These are phyloP conservation scores for Bombus soroeensis DNA, from an alignment of 1,140 invertebrate species.

Conservation along the genomic window DNA sequence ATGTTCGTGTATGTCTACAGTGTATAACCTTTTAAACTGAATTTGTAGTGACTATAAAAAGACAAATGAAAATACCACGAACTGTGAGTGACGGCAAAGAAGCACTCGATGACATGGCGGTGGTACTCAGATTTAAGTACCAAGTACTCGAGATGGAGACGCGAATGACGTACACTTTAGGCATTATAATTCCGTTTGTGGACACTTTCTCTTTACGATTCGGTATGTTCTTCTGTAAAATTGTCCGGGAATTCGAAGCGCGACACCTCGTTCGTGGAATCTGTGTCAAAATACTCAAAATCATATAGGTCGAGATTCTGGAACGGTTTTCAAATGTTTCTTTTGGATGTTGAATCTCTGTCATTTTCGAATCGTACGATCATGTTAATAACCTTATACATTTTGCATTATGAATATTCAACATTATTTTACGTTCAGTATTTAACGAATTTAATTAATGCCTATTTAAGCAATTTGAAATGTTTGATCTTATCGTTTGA, in stretches of 20 bases:
- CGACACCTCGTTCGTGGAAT: constrained; percentile 22
- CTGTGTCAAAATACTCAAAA: constrained; percentile 47
- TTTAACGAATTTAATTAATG: too few species aligned
- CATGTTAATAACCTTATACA: neutral
- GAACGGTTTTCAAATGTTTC: neutral
- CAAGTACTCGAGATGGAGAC: constrained; percentile 47
- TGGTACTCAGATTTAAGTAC: constrained; percentile 62
- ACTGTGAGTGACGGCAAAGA: constrained; percentile 48
- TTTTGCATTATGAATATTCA: too few species aligned
- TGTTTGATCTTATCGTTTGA: too few species aligned
- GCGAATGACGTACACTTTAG: constrained; percentile 54
- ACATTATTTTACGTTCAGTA: too few species aligned
- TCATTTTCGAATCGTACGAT: neutral
- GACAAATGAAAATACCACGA: constrained; percentile 30
- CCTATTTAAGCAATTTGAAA: too few species aligned
- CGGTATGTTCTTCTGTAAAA: constrained; percentile 11
- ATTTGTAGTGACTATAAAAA: constrained; percentile 37
- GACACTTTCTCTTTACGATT: constrained; percentile 66
- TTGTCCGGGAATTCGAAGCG: constrained; percentile 42
- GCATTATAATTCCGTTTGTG: constrained; percentile 62
- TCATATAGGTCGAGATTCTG: constrained; percentile 18
- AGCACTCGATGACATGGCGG: constrained; percentile 60
- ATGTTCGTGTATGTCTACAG: neutral
- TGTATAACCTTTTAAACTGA: neutral
- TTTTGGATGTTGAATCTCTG: neutral